Evolutionary conservation across 2,113 vertebrate species (phyloP), one percentile per base, ranked within the genome.

Genomic region (Pithys albifrons): DNA sequence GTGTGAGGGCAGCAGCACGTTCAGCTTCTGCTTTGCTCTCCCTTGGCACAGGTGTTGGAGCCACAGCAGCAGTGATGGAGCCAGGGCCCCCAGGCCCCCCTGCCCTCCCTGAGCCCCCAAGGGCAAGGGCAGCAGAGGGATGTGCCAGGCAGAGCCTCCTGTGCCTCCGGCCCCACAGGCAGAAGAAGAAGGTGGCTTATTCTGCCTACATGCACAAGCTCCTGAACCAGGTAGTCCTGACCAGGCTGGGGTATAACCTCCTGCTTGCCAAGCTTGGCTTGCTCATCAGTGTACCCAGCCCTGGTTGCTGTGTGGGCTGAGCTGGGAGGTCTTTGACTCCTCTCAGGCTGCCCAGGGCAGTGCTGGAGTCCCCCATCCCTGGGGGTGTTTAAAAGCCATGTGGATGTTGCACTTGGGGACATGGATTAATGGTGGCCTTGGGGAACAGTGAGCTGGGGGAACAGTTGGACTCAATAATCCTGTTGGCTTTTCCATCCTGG

Each of bases 261-360:
- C 61, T 24, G 10, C 22, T 49, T 9, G 4, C 55, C 0, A 2
- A 10, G 23, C 17, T n/a, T 19, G 1, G 6, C n/a, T n/a, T 6
- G 14, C 8, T 16, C 14, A 6, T 1, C 13, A 0, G 0, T 0
- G 0, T 6, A 1, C 12, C 35, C 4, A 2, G 2, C 66, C 37
- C 25, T 31, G 29, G 31, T 1, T 37, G 46, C 31, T 1, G 8
- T 1, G 7, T 17, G 27, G 15, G 22, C 43, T 33, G 31, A 17
- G 22, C 5, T 8, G 25, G 20, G 48, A 25, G 15, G 14, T 0
- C 35, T 39, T 76, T 24, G 2, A 13, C 25, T 20, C 39, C 14
- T 14, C 61, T 6, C 27, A 29, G 39, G 45, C 54, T 69, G 25
- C 25, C 35, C 17, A 4, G 52, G 43, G 46, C 37, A 15, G 33